These are phyloP conservation scores for Leucoraja ocellata DNA, from an alignment of 2,797 vertebrate genomes.

Conservation along the genomic window DNA sequence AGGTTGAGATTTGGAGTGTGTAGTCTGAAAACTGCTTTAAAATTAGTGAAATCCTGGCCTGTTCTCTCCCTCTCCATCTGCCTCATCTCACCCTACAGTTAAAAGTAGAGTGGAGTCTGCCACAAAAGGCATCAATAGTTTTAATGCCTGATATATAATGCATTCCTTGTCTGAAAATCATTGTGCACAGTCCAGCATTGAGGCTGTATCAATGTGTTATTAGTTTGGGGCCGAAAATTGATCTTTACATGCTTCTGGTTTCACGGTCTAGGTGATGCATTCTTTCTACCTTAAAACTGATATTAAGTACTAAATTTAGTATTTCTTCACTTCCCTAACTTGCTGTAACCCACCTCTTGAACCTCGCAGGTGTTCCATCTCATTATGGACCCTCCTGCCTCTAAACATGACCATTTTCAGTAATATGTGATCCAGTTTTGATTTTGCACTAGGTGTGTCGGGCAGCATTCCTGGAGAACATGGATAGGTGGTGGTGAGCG, in stretches of 20 bases:
- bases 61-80: not conserved
- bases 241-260: not conserved
- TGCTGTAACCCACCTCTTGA: not conserved
- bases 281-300: not conserved
- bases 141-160: not conserved
- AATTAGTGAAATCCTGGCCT: not conserved
- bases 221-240: not conserved
- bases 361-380: not conserved
- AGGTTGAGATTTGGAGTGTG: not conserved
- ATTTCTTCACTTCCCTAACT: not conserved
- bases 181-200: not conserved
- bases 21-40: not conserved
- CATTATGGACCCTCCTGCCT: not conserved
- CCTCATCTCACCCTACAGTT: not conserved
- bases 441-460: too few relatives aligned
- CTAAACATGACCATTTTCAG: too few relatives aligned
- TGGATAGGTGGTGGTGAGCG: too few relatives aligned
- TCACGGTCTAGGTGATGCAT: not conserved
- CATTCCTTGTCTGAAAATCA: not conserved
- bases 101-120: too few relatives aligned
- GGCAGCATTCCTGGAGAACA: too few relatives aligned
- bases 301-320: not conserved
- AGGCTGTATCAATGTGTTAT: not conserved
- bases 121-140: not conserved
- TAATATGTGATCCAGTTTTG: too few relatives aligned